Conservation (phyloP, 2,797 vertebrate genomes). For the Liparis tanakae region DNA sequence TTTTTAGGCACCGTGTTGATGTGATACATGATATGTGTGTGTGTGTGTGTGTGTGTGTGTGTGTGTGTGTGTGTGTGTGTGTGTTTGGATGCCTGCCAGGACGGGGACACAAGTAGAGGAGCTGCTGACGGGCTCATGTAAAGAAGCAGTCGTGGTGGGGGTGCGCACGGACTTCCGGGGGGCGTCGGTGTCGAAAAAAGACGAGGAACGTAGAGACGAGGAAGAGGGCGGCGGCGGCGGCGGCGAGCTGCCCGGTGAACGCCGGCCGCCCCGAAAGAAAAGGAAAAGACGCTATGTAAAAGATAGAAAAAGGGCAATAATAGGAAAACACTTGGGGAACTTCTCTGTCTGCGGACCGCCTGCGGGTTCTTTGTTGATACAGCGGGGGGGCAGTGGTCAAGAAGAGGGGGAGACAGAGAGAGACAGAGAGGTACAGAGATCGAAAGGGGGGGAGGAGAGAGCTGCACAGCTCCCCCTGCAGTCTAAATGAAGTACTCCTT, state of each 20-base stretch:
- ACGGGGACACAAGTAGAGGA: constrained; percentile 14
- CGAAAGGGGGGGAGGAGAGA: constrained; percentile 46
- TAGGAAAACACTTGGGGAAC: constrained; percentile 51
- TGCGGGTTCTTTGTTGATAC: constrained; percentile 83
- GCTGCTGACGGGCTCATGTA: constrained; percentile 60
- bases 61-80: not conserved
- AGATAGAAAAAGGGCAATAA: constrained; percentile 73
- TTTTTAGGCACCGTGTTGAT: constrained; percentile 99
- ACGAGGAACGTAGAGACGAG: constrained; percentile 64
- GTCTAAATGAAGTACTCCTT: constrained; percentile 99
- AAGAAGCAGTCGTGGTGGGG: constrained; percentile 82
- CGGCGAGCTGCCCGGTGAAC: constrained; percentile 85
- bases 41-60: constrained; percentile 40
- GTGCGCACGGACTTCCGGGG: constrained; percentile 82
- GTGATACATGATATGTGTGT: constrained; percentile 72
- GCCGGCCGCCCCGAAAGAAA: constrained; percentile 78
- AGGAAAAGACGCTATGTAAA: constrained; percentile 76
- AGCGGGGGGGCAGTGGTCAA: constrained; percentile 55
- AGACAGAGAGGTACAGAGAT: constrained; percentile 54
- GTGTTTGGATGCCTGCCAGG: constrained; percentile 50
- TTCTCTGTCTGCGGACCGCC: constrained; percentile 84
- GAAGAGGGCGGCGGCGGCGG: constrained; percentile 78
- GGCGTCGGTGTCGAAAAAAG: constrained; percentile 80
- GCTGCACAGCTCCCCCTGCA: constrained; percentile 74
- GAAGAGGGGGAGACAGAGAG: constrained; percentile 42